phyloP scores from a whole-genome alignment of 2,888 invertebrate genomes.

The Stenodera caucasica region DNA sequence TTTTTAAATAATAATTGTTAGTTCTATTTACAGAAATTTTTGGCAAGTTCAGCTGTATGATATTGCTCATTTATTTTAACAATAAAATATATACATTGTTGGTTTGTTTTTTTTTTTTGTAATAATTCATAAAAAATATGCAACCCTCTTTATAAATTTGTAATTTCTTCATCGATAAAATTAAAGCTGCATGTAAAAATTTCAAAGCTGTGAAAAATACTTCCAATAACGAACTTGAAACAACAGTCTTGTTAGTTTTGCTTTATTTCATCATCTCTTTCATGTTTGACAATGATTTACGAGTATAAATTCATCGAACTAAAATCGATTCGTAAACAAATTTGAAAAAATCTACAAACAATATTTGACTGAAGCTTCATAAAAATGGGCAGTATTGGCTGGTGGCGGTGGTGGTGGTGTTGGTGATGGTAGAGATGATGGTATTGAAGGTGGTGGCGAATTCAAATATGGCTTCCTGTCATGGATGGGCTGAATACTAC shows the following conservation, averaged over 20 bases:
- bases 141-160: too few species aligned
- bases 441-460: constrained; percentile 57
- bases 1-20: too few species aligned
- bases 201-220: background rate
- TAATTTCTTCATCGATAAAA: too few species aligned
- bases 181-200: background rate
- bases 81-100: constrained; percentile 8
- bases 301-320: background rate
- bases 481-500: constrained; percentile 46
- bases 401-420: too few species aligned
- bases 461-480: constrained; percentile 63
- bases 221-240: background rate
- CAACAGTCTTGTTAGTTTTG: constrained; percentile 3
- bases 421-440: constrained; percentile 56
- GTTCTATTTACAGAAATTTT: constrained; percentile 24
- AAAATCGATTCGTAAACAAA: background rate
- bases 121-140: too few species aligned
- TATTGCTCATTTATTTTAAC: constrained; percentile 10
- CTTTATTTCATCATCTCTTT: background rate
- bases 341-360: constrained; percentile 35
- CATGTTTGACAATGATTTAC: constrained; percentile 1
- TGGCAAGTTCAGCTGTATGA: constrained; percentile 29
- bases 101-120: background rate
- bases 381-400: constrained; percentile 52
- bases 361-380: constrained; percentile 49